Evolutionary conservation across 2,888 invertebrate species (phyloP), one percentile per base, ranked within the genome.

Genomic region (Xanthostigma xanthostigma): DNA sequence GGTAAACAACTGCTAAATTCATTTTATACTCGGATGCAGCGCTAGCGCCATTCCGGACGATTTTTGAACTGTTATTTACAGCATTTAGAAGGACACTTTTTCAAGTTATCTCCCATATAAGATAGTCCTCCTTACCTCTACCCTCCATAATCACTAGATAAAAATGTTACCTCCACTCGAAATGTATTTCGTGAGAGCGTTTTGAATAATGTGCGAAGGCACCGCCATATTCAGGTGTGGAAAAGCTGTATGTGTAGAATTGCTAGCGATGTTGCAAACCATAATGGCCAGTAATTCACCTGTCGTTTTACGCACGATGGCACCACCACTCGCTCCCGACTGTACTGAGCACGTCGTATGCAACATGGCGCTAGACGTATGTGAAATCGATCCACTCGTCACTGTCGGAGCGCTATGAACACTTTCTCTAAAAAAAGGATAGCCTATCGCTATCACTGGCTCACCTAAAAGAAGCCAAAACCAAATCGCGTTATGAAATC

Each of bases 301-400:
- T 39, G 56, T 58, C 45, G 70, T 57, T 27, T 27, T 27, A 13
- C 74, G 67, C 56, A 74, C 65, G 56, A 79, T 72, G 5, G 78
- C 75, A 1, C 79, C 79, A 3, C 80, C 79, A 52, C 79, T 80
- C 54, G 73, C 71, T 1, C 79, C 79, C 0, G 75, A 74, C 59
- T 78, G 76, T 9, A 78, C 72, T 59, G 75, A 76, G 58, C 79
- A 79, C 1, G 77, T 77, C 1, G 78, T 78, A 59, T 76, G 77
- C 48, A 79, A 59, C 71, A 77, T 72, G 51, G 70, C 71, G 0
- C 70, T 65, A 12, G 72, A 70, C 35, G 66, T 67, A 55, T 71
- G 73, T 57, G 74, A 74, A 33, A 79, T 64, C 57, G 72, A 68
- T 1, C 79, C 79, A 12, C 68, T 64, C 5, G 76, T 75, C 41